phyloP scores from a whole-genome alignment of 1,140 invertebrate genomes.

The Doryteuthis pealeii region DNA sequence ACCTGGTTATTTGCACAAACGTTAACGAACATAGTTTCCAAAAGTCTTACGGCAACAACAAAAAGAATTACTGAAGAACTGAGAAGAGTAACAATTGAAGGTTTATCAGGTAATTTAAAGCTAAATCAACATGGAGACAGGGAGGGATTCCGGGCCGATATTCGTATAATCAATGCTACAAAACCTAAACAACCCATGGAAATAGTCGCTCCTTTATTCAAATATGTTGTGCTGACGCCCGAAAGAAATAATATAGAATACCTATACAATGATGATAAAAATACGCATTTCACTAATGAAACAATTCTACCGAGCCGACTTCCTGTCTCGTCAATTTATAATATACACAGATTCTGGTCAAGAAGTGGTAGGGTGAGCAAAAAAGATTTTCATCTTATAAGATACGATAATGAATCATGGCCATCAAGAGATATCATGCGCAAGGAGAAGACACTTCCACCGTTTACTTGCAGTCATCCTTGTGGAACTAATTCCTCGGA shows the following conservation, averaged over 20 bases:
- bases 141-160: neutral
- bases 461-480: neutral
- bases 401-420: neutral
- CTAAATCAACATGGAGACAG: neutral
- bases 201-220: neutral
- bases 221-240: neutral
- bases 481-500: neutral
- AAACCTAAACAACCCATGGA: neutral
- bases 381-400: neutral
- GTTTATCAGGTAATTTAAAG: neutral
- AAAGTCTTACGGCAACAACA: neutral
- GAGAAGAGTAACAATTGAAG: neutral
- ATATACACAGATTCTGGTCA: neutral
- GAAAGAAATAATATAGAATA: neutral
- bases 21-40: neutral
- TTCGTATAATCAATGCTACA: neutral
- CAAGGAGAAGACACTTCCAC: neutral
- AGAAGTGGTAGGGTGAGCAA: neutral
- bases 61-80: neutral
- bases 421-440: neutral
- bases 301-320: neutral
- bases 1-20: neutral
- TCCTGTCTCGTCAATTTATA: neutral
- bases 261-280: neutral
- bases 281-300: neutral